These are phyloP conservation scores for Cephalopholis sonnerati DNA, from an alignment of 2,113 vertebrate species.

Conservation along the genomic window DNA sequence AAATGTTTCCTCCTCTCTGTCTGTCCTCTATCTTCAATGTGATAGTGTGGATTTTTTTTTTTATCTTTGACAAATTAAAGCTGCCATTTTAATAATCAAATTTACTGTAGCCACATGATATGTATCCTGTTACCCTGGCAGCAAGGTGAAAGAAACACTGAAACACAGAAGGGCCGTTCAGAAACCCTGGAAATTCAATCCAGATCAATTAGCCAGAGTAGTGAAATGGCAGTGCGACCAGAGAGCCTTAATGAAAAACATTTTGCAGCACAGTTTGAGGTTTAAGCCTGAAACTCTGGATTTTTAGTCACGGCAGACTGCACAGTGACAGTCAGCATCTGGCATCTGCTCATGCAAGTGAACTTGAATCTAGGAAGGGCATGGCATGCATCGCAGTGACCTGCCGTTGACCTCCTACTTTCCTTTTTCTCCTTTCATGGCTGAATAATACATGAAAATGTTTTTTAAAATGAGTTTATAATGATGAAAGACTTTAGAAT, in stretches of 20 bases:
- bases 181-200: constrained; percentile 42
- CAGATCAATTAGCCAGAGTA: constrained; percentile 53
- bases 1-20: not conserved
- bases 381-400: constrained; percentile 17
- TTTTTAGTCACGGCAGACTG: constrained; percentile 45
- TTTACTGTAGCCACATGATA: constrained; percentile 1
- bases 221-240: constrained; percentile 5
- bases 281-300: constrained; percentile 24
- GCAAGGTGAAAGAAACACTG: constrained; percentile 38
- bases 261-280: constrained; percentile 39
- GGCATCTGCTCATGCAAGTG: constrained; percentile 40
- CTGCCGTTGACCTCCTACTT: constrained; percentile 9
- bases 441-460: constrained; percentile 2
- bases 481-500: too few species aligned
- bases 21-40: not conserved
- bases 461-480: not conserved
- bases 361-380: constrained; percentile 24
- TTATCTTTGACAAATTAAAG: constrained; percentile 6
- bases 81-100: constrained; percentile 19
- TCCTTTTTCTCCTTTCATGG: not conserved
- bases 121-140: constrained; percentile 33
- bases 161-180: constrained; percentile 18
- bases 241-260: constrained; percentile 50
- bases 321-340: constrained; percentile 47
- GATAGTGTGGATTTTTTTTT: not conserved